Evolutionary conservation across 2,797 vertebrate species (phyloP), one percentile per base, ranked within the genome.

Genomic region (Anas acuta): DNA sequence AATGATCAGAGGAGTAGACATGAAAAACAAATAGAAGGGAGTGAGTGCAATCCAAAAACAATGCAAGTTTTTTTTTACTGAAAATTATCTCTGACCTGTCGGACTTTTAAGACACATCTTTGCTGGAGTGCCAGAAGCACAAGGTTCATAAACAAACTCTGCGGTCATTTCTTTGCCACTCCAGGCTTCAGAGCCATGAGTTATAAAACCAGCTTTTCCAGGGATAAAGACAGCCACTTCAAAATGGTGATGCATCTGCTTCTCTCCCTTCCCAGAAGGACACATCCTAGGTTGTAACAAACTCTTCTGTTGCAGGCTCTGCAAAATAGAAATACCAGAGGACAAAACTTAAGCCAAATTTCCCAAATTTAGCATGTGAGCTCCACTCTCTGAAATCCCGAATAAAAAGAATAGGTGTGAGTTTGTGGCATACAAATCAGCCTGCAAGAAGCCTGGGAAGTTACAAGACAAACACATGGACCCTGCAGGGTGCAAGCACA

Each of bases 341-440:
- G 9, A 16, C 19, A 89, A 89, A 41, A 32, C 4, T 11, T 21
- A 70, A 37, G 26, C 43, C 14, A 30, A 58, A 30, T 60, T 71
- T 66, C 60, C 53, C 53, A 61, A 60, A 53, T 35, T 41, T 54
- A 49, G 30, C 1, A 10, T 9, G 25, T 0, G 1, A 1, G 0
- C 21, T 76, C 45, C 20, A 26, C n/a, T 13, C 37, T 35, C 53
- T 35, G 60, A 54, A 72, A 77, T 32, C 60, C 4, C 6, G 12
- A 18, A 54, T 33, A 47, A 49, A 47, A 90, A 37, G 17, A 67
- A 79, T 9, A 54, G 33, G 60, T 7, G 28, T 37, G 51, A 76
- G 39, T 28, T 26, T 32, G 18, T 25, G n/a, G 54, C 33, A 43
- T 41, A 41, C 1, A 4, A 49, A 49, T 49, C 49, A 72, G 30